Conservation (phyloP, 2,888 invertebrate genomes). For the Sepioteuthis lessoniana region DNA sequence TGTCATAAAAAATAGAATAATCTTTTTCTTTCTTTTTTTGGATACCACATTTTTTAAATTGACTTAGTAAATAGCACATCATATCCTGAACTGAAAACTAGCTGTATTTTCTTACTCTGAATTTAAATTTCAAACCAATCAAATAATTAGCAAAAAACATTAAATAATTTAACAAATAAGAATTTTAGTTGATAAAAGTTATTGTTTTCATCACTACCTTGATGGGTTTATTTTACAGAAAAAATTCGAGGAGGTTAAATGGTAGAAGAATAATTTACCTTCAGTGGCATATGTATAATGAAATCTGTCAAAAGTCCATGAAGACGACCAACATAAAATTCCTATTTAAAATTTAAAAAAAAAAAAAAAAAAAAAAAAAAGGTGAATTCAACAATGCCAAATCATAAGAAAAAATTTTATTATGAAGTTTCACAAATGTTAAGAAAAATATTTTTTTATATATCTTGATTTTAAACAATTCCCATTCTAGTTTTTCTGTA, state of each 20-base stretch:
- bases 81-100: neutral
- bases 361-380: neutral
- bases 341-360: slow-evolving; percentile 74
- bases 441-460: neutral
- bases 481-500: too few species aligned
- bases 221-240: neutral
- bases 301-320: slow-evolving; percentile 93
- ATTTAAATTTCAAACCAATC: too few species aligned
- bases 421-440: neutral
- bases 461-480: too few species aligned
- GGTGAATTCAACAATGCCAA: neutral
- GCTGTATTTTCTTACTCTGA: too few species aligned
- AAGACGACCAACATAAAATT: slow-evolving; percentile 87
- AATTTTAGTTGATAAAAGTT: neutral
- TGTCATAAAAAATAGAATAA: too few species aligned
- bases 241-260: neutral
- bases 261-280: slow-evolving; percentile 76
- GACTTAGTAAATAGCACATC: neutral
- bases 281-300: slow-evolving; percentile 92
- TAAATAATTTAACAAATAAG: neutral
- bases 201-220: neutral
- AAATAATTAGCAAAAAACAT: too few species aligned
- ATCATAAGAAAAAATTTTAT: neutral
- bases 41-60: too few species aligned
- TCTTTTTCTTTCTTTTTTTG: too few species aligned